Evolutionary conservation across 2,113 vertebrate genomes (phyloP), one percentile per base, ranked within the genome.

Genomic region (Elephas maximus): DNA sequence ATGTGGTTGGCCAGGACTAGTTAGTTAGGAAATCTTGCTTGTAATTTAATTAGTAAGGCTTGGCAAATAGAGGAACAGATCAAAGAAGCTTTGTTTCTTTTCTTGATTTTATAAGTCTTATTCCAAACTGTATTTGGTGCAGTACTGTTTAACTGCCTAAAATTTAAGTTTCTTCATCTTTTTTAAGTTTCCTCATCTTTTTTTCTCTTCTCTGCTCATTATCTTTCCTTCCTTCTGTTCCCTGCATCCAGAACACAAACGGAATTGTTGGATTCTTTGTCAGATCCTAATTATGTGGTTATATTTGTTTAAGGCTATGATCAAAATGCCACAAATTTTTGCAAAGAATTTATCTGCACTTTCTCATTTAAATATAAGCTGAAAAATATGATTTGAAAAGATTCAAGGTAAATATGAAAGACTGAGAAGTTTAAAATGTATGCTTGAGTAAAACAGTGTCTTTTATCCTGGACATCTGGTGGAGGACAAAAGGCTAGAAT

Each of bases 1-100:
- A 41, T 1, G 0, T 60, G 33, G 8, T 11, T 7, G 17, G 67
- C 30, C 23, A 12, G 20, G 15, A 0, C 3, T 8, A 1, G 73
- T 30, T 23, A 9, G 1, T 15, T 33, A n/a, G 12, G 20, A 45
- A 6, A 53, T 44, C 69, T 20, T 48, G 12, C 3, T 17, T 8
- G 5, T 93, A n/a, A 14, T 51, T 37, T 30, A 26, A 12, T 53
- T 57, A 57, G 23, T 10, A 15, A 69, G n/a, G 20, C 26, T 28
- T 10, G 24, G 33, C 41, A 21, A 11, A 3, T 24, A 23, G 51
- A 5, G 20, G 33, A 57, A 17, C 9, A 41, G 2, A 20, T 24
- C 41, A 30, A 7, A 53, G 45, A 30, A 26, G 26, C 48, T 63
- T 45, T 51, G 26, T 3, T 53, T 7, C 6, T 33, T 2, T 11